Evolutionary conservation across 1,140 invertebrate species (phyloP).

Genomic region (Drosophila sproati): DNA sequence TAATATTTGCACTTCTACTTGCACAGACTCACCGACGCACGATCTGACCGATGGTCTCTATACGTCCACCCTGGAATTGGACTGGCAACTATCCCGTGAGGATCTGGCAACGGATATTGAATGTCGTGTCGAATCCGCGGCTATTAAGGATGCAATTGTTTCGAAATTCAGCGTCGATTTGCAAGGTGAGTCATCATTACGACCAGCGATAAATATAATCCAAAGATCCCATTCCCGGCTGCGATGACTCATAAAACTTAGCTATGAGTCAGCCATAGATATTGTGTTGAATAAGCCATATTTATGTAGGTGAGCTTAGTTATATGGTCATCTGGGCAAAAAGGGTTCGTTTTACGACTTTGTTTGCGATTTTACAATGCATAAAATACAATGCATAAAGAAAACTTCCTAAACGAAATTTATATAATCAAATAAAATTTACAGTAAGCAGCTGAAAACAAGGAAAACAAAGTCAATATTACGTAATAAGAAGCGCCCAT

Average conservation of each 20-base stretch:
- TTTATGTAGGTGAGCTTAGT: conserved; percentile 46
- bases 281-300: conserved; percentile 25
- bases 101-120: conserved; percentile 91
- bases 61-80: conserved; percentile 87
- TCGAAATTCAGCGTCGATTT: conserved; percentile 90
- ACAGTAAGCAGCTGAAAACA: not conserved
- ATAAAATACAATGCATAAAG: conserved; percentile 23
- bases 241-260: conserved; percentile 25
- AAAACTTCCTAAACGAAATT: too few relatives aligned
- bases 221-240: not conserved
- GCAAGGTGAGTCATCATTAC: conserved; percentile 87
- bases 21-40: conserved; percentile 72
- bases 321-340: conserved; percentile 30
- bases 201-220: conserved; percentile 12
- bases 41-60: conserved; percentile 87
- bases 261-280: conserved; percentile 27
- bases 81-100: conserved; percentile 89
- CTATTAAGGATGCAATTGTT: conserved; percentile 86
- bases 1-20: conserved; percentile 9
- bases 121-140: conserved; percentile 91
- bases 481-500: not conserved
- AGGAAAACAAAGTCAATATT: not conserved
- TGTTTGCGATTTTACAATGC: conserved; percentile 49
- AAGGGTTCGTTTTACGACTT: conserved; percentile 50
- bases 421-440: not conserved